Evolutionary conservation across 2,888 invertebrate species (phyloP), one percentile per base, ranked within the genome.

Genomic region (Cecidostiba fungosa): DNA sequence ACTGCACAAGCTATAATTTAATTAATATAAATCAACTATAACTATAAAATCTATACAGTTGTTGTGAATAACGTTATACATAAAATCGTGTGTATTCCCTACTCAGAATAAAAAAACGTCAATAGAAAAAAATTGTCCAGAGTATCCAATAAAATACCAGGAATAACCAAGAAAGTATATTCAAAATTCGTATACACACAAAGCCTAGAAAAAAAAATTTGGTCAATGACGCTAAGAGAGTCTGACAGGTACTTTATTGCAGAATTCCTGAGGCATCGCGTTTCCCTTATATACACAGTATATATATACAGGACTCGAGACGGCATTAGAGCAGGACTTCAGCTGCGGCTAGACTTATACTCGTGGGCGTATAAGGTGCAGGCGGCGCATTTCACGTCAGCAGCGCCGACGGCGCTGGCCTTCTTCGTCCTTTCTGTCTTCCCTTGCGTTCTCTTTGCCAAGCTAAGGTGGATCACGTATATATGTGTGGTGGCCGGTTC

Each of bases 211-310:
- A n/a, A 70, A 70, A 70, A 70, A 36, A 32, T 39, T 8, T 16
- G 36, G n/a, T 39, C 39, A 23, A 19, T n/a, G 39, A 39, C 39
- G 39, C 23, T 59, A 59, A 39, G n/a, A 39, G 39, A 43, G 3
- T 23, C 39, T 23, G 23, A 72, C 23, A 72, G 6, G 72, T 72
- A 72, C 36, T 72, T 72, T 72, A 72, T 72, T 72, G 39, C 72
- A 39, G 43, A 72, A 72, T 72, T 72, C 72, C 43, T 72, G n/a
- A 43, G 39, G 39, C 72, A 16, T n/a, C 39, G 14, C 72, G 39
- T 23, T 8, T 59, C 54, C 6, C 54, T 23, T 59, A 59, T 59
- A 59, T 8, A 50, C 50, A 50, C 12, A 5, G 5, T 19, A 50
- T 5, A 70, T 16, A 70, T 4, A 59, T 19, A 54, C 16, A 54